These are phyloP conservation scores for Malurus alboscapulatus DNA, from an alignment of 2,113 vertebrate species.

Conservation along the genomic window DNA sequence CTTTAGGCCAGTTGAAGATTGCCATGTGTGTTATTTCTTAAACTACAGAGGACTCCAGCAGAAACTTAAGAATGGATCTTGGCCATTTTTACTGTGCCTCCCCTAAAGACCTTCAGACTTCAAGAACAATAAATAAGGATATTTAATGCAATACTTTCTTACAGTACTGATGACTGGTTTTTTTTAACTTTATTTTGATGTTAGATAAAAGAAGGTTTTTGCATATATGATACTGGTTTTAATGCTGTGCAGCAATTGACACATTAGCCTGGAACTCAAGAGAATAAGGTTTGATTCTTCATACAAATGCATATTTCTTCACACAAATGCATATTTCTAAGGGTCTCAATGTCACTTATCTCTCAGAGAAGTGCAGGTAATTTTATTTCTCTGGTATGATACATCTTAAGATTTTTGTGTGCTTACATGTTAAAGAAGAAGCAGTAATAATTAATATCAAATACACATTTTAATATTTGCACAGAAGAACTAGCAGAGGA, in stretches of 20 bases:
- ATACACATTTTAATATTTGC: not conserved
- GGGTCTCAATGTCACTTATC: not conserved
- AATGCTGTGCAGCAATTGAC: not conserved
- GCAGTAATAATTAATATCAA: not conserved
- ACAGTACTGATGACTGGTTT: not conserved
- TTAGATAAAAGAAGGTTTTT: not conserved
- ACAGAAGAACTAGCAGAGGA: not conserved
- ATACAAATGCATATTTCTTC: not conserved
- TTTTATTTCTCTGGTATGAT: not conserved
- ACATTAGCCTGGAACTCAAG: not conserved
- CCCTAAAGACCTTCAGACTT: not conserved
- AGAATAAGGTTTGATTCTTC: not conserved
- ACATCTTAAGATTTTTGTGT: not conserved
- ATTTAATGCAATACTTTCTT: not conserved
- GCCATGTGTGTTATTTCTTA: not conserved
- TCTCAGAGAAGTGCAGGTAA: not conserved
- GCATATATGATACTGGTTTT: not conserved
- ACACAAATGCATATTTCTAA: not conserved
- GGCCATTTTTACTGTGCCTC: not conserved
- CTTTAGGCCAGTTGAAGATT: not conserved
- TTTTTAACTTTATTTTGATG: not conserved
- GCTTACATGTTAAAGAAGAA: not conserved
- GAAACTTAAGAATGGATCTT: too few species aligned
- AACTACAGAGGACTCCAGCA: not conserved
- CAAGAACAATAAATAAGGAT: not conserved